Percentiles rank a stretch among this genome's conserved stretches.
phyloP scores from a whole-genome alignment of 2,113 vertebrate species.

The Bufo bufo region DNA sequence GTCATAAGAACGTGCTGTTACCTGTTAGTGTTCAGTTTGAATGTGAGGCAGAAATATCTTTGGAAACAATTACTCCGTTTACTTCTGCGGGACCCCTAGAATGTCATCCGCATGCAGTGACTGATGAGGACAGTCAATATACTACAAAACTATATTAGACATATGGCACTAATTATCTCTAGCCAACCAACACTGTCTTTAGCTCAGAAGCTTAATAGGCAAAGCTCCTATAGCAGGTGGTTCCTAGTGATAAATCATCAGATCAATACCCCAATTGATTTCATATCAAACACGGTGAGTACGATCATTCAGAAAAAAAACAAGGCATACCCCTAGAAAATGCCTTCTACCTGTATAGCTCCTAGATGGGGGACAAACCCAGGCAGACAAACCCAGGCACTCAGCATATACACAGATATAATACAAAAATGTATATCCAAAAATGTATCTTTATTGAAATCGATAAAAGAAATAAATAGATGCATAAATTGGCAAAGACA shows the following conservation, averaged over 20 bases:
- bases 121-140: slow-evolving; percentile 27
- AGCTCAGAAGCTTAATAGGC: not conserved
- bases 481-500: too few species aligned
- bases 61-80: slow-evolving; percentile 69
- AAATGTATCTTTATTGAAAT: too few species aligned
- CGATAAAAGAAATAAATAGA: too few species aligned
- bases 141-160: slow-evolving; percentile 33
- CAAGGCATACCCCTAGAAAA: not conserved
- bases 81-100: slow-evolving; percentile 60
- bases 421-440: too few species aligned
- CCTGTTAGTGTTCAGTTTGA: slow-evolving; percentile 67
- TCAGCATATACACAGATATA: too few species aligned
- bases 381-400: too few species aligned
- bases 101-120: slow-evolving; percentile 49
- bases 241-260: not conserved
- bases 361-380: too few species aligned
- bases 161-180: not conserved
- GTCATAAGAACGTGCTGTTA: slow-evolving; percentile 61
- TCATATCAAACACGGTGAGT: not conserved
- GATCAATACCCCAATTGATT: slow-evolving; percentile 3
- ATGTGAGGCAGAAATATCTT: slow-evolving; percentile 70
- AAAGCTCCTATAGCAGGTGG: not conserved
- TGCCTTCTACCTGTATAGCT: not conserved
- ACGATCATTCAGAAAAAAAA: not conserved
- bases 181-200: not conserved